Conservation (phyloP, 1,140 invertebrate species). For the Thrips palmi region DNA sequence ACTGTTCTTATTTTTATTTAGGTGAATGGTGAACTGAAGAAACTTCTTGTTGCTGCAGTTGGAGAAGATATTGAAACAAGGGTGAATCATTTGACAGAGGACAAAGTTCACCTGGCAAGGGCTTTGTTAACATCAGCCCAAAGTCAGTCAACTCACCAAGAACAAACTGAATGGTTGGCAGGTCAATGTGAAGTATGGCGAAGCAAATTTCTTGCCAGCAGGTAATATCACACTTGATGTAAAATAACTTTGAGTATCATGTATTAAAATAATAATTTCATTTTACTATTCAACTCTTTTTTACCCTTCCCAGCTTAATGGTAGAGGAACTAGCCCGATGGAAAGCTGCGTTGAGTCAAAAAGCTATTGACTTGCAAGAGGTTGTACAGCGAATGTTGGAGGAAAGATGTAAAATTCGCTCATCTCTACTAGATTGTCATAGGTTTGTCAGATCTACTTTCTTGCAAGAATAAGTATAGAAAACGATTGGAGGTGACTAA, state of each 20-base stretch:
- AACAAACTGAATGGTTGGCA: constrained; percentile 79
- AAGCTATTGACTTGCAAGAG: constrained; percentile 55
- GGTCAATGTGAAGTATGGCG: constrained; percentile 91
- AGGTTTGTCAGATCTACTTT: constrained; percentile 30
- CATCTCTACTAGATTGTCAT: constrained; percentile 48
- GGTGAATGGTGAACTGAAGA: constrained; percentile 86
- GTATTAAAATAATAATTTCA: not conserved
- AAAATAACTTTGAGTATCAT: constrained; percentile 3
- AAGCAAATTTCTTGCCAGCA: constrained; percentile 86
- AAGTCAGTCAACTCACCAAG: constrained; percentile 67
- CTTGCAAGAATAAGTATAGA: constrained; percentile 20
- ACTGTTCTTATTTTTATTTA: constrained; percentile 22
- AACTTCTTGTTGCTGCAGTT: constrained; percentile 77
- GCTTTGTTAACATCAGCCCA: constrained; percentile 70
- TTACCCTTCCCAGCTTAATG: constrained; percentile 46
- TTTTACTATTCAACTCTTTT: not conserved
- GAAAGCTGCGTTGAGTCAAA: constrained; percentile 58
- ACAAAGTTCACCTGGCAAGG: constrained; percentile 70
- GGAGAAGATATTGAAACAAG: constrained; percentile 80
- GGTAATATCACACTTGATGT: constrained; percentile 25
- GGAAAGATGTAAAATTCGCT: constrained; percentile 46
- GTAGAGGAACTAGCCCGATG: constrained; percentile 73
- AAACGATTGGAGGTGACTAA: constrained; percentile 10
- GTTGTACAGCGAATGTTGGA: constrained; percentile 52
- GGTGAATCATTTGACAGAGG: constrained; percentile 76